Evolutionary conservation across 2,888 invertebrate species (phyloP), one percentile per base, ranked within the genome.

Genomic region (Rotaria sp.): DNA sequence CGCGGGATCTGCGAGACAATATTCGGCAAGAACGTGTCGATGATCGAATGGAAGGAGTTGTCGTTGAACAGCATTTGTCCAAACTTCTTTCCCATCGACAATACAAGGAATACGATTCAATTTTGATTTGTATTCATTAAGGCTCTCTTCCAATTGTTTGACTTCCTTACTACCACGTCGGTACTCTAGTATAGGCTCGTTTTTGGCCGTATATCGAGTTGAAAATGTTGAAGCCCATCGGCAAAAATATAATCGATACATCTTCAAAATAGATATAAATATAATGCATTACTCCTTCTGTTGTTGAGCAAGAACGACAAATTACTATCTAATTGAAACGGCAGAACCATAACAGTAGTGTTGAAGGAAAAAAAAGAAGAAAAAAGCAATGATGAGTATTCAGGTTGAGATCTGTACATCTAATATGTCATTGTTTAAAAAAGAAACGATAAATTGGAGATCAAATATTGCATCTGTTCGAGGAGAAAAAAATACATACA

Each of bases 391-490:
- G n/a, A n/a, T n/a, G n/a, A n/a, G n/a, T n/a, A n/a, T n/a, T n/a
- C n/a, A n/a, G n/a, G n/a, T n/a, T n/a, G n/a, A n/a, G n/a, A n/a
- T n/a, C n/a, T n/a, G n/a, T n/a, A n/a, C n/a, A n/a, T n/a, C n/a
- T n/a, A n/a, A n/a, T n/a, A 41, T 41, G 41, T 41, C 8, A 41
- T 41, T 41, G 3, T 41, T 41, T 5, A 41, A 57, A 18, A 26
- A 57, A 8, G 3, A 13, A 30, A 38, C 38, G 13, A 1, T 74
- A 15, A 98, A 94, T 89, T 96, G 94, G 88, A 97, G 94, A 92
- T 99, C 99, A 92, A 99, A 91, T 89, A 98, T 97, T 50, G 98
- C 97, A 88, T 97, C 97, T 96, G 92, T 87, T n/a, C n/a, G n/a
- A n/a, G n/a, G n/a, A n/a, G n/a, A n/a, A n/a, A n/a, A n/a, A n/a